Conservation (phyloP, 2,113 vertebrate genomes). For the Psilopsiagon aurifrons region DNA sequence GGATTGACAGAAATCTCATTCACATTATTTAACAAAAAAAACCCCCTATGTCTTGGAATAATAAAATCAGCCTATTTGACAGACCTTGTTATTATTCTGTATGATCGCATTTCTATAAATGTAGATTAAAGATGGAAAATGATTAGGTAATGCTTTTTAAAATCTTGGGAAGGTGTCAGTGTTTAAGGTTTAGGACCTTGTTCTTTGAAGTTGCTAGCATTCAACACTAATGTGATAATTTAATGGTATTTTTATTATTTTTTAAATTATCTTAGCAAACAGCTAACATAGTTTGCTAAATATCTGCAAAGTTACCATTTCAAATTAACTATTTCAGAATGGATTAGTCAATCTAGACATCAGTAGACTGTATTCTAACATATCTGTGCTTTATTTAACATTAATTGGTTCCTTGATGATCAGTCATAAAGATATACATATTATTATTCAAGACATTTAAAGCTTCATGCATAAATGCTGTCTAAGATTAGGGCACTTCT, state of each 20-base stretch:
- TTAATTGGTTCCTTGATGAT: not conserved
- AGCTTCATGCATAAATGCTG: not conserved
- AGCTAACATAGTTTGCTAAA: not conserved
- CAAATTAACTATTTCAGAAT: not conserved
- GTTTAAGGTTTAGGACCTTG: not conserved
- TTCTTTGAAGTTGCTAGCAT: not conserved
- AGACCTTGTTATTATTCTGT: not conserved
- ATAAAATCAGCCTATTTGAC: not conserved
- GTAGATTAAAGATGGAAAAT: not conserved
- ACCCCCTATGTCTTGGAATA: not conserved
- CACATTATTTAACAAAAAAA: not conserved
- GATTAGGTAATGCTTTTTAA: not conserved
- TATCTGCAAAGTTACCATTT: not conserved
- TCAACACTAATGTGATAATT: not conserved
- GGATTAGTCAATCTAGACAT: not conserved
- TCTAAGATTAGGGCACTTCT: not conserved
- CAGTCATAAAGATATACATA: not conserved
- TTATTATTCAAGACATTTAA: not conserved
- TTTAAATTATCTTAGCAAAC: not conserved
- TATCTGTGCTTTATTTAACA: not conserved
- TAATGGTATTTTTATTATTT: not conserved
- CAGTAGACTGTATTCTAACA: not conserved
- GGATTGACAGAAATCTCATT: not conserved
- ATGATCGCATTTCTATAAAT: not conserved
- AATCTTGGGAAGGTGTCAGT: not conserved